These are phyloP conservation scores for Casuarius casuarius DNA, from an alignment of 2,113 vertebrate genomes.

Conservation along the genomic window DNA sequence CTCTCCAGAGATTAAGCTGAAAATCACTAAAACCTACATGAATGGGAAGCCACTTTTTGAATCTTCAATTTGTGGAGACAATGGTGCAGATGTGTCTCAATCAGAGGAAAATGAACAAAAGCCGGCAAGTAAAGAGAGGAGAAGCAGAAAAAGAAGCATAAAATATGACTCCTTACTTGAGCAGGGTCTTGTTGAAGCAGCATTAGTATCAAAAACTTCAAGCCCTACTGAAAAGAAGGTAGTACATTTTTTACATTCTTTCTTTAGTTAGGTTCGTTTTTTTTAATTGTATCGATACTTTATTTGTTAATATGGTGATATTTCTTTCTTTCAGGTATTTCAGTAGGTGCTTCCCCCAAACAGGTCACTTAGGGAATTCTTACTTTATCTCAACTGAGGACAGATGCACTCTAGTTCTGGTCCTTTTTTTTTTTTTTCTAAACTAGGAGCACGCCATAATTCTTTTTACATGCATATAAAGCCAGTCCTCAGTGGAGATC, in stretches of 20 bases:
- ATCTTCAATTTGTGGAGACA: constrained; percentile 85
- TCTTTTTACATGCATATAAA: not conserved
- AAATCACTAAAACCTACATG: constrained; percentile 91
- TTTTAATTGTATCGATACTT: not conserved
- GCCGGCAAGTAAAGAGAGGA: constrained; percentile 77
- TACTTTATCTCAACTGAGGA: not conserved
- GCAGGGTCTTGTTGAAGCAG: constrained; percentile 72
- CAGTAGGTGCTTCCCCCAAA: not conserved
- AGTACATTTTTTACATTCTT: not conserved
- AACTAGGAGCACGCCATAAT: not conserved
- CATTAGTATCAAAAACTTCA: constrained; percentile 64
- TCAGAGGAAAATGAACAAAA: constrained; percentile 75
- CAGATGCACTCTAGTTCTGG: not conserved
- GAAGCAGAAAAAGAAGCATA: constrained; percentile 81
- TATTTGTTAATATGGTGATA: not conserved
- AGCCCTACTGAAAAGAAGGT: constrained; percentile 77
- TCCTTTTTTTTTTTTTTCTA: not conserved
- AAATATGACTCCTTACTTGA: constrained; percentile 79
- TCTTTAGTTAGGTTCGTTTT: not conserved
- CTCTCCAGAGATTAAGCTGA: constrained; percentile 89
- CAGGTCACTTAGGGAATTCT: fast-evolving
- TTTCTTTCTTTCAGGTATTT: not conserved
- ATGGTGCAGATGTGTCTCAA: constrained; percentile 74
- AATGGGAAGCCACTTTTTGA: constrained; percentile 87
- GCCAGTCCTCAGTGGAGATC: not conserved